Evolutionary conservation across 2,113 vertebrate genomes (phyloP).

Genomic region (Ptyas mucosa): DNA sequence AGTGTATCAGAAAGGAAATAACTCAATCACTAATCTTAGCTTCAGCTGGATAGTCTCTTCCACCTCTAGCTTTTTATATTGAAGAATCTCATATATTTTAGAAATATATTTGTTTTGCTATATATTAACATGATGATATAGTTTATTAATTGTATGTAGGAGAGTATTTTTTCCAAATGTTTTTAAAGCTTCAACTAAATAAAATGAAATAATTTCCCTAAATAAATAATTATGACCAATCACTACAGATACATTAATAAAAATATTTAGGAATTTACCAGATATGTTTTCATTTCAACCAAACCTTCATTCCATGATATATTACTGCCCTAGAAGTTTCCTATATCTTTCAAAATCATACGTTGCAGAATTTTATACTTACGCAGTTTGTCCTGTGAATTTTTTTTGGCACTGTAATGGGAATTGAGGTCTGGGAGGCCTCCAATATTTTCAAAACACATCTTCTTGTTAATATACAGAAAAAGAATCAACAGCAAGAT

Average conservation of each 20-base stretch:
- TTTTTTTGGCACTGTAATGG: conserved; percentile 79
- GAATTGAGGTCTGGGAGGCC: conserved; percentile 86
- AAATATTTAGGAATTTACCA: background rate
- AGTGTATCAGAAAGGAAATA: background rate
- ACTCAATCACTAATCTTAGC: background rate
- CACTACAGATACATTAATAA: background rate
- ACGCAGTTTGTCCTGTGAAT: conserved; percentile 79
- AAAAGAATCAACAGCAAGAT: conserved; percentile 92
- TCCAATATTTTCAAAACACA: conserved; percentile 87
- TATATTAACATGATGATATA: background rate
- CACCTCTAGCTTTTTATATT: background rate
- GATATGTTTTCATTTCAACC: background rate
- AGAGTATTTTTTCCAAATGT: background rate
- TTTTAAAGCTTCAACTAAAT: background rate
- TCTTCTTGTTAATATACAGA: conserved; percentile 96
- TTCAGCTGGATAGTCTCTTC: background rate
- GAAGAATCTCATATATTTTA: background rate
- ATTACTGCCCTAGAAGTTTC: background rate
- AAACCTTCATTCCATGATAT: background rate
- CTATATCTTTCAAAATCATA: conserved; percentile 2
- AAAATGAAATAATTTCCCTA: background rate
- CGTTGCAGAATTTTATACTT: conserved; percentile 58
- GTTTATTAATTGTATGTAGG: background rate
- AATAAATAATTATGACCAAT: background rate
- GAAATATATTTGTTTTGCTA: background rate